These are phyloP conservation scores for Synanthedon andrenaeformis DNA, from an alignment of 2,888 invertebrate genomes.

Conservation along the genomic window DNA sequence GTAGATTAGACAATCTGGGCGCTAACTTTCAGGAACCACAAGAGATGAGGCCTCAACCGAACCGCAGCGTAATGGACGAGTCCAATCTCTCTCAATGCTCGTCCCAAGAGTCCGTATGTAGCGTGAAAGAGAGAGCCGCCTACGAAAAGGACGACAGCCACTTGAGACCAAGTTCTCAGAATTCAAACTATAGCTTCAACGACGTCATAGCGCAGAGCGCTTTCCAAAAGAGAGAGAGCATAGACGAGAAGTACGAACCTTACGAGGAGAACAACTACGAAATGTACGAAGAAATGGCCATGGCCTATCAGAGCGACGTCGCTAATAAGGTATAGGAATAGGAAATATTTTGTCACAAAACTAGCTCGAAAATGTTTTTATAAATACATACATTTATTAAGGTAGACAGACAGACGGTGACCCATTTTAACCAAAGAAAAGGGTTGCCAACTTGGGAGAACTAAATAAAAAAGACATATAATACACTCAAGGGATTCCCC, in stretches of 20 bases:
- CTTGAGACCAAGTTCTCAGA: slow-evolving; percentile 46
- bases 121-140: slow-evolving; percentile 19
- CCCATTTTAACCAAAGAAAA: no score
- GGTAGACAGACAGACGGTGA: no score
- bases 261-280: slow-evolving; percentile 48
- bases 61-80: slow-evolving; percentile 18
- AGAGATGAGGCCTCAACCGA: slow-evolving; percentile 1
- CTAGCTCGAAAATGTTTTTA: not conserved
- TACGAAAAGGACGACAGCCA: slow-evolving; percentile 55
- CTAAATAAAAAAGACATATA: no score
- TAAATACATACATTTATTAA: no score
- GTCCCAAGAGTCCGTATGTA: slow-evolving; percentile 40
- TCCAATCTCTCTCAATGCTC: slow-evolving; percentile 36
- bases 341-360: not conserved
- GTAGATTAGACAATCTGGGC: no score
- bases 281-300: slow-evolving; percentile 56
- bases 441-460: no score
- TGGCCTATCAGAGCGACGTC: slow-evolving; percentile 61
- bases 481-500: no score
- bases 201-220: slow-evolving; percentile 39
- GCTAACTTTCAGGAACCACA: slow-evolving; percentile 8
- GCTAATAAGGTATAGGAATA: slow-evolving; percentile 39
- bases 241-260: slow-evolving; percentile 23
- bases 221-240: slow-evolving; percentile 24
- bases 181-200: slow-evolving; percentile 52